phyloP scores from a whole-genome alignment of 2,113 vertebrate species.

The Suricata suricatta region DNA sequence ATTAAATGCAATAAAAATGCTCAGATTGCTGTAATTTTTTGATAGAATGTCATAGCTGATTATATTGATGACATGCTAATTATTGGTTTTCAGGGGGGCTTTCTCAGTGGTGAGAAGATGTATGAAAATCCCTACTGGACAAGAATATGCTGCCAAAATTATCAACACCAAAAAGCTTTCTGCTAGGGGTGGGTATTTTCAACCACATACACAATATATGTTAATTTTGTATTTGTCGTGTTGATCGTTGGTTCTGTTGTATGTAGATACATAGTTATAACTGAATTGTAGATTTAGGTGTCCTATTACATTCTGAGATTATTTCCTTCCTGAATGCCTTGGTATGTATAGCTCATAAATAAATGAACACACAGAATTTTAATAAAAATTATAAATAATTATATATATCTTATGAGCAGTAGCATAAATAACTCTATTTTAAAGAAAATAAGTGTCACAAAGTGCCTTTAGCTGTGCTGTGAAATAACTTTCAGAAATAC shows the following conservation, averaged over 20 bases:
- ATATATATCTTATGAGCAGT: neutral
- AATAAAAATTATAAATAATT: conserved; percentile 6
- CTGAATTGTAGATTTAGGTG: neutral
- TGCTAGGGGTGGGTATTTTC: conserved; percentile 91
- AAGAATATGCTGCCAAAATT: conserved; percentile 98
- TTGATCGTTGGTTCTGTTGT: conserved; percentile 23
- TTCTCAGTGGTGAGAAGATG: conserved; percentile 98
- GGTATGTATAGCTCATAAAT: conserved; percentile 37
- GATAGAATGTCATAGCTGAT: neutral
- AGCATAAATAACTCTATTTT: neutral
- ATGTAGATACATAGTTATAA: neutral
- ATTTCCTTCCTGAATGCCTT: conserved; percentile 31
- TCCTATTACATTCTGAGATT: neutral
- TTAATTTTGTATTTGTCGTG: conserved; percentile 22
- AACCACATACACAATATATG: neutral
- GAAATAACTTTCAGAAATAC: conserved; percentile 34
- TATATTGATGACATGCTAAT: conserved; percentile 75
- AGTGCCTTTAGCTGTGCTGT: neutral
- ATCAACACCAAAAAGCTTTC: conserved; percentile 99
- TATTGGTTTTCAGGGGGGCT: conserved; percentile 91
- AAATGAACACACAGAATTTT: neutral
- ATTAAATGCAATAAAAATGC: neutral
- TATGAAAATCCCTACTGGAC: conserved; percentile 96
- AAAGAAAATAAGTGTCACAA: neutral
- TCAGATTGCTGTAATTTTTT: neutral